Percentiles rank a stretch among this genome's conserved stretches.
These are phyloP conservation scores for Drosophila atroscutellata DNA, from an alignment of 2,888 invertebrate genomes.

Conservation along the genomic window DNA sequence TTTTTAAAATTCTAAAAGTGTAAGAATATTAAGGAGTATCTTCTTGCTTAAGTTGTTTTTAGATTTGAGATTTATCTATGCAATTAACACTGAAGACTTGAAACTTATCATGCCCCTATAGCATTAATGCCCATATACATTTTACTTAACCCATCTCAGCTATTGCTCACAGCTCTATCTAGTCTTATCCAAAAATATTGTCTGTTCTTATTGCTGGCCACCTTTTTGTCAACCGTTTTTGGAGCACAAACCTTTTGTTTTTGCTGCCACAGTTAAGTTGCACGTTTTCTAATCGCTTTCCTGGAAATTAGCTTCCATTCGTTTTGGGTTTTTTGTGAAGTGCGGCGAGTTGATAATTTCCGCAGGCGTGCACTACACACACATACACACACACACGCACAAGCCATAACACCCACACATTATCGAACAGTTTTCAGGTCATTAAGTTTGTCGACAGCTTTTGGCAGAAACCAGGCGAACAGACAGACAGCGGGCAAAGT, in stretches of 20 bases:
- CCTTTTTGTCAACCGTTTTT: conserved; percentile 41
- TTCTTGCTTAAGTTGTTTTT: neutral
- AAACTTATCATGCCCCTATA: neutral
- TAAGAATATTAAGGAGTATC: neutral
- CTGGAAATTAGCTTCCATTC: conserved; percentile 70
- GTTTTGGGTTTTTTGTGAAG: conserved; percentile 44
- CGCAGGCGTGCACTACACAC: conserved; percentile 48
- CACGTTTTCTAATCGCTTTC: conserved; percentile 69
- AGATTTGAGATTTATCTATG: neutral
- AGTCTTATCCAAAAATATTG: conserved; percentile 29
- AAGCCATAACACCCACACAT: conserved; percentile 58
- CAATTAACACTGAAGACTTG: neutral
- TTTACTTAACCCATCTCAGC: too few species aligned
- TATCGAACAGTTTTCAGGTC: conserved; percentile 85
- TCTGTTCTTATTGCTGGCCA: conserved; percentile 22
- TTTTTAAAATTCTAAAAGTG: neutral
- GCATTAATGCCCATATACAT: neutral
- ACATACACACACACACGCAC: conserved; percentile 33
- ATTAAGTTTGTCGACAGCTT: conserved; percentile 82
- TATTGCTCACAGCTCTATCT: conserved; percentile 3
- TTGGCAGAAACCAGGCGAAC: conserved; percentile 35
- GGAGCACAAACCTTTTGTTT: conserved; percentile 35
- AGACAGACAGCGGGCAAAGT: conserved; percentile 25
- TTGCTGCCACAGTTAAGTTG: conserved; percentile 44
- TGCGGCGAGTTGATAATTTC: conserved; percentile 71